Conservation (phyloP, 2,888 invertebrate species). For the Hirtodrosophila confusa region DNA sequence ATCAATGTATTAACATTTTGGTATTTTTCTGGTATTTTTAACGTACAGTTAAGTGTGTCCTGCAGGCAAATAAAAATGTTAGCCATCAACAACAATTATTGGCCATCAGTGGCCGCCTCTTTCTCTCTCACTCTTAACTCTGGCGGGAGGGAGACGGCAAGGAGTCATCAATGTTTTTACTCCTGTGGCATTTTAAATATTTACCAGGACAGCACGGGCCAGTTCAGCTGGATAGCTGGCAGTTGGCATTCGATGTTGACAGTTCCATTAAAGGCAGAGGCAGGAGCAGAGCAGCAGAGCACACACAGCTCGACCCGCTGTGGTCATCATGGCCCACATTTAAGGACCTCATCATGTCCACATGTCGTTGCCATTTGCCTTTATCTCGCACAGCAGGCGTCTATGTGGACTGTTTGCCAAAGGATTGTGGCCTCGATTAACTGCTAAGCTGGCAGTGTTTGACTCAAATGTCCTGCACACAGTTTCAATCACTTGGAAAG, state of each 20-base stretch:
- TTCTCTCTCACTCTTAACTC: background rate
- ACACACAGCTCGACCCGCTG: slow-evolving; percentile 21
- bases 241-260: slow-evolving; percentile 37
- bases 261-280: slow-evolving; percentile 29
- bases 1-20: slow-evolving; percentile 21
- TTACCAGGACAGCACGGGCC: slow-evolving; percentile 41
- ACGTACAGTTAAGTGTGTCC: slow-evolving; percentile 32
- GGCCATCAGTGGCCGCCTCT: slow-evolving; percentile 28
- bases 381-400: slow-evolving; percentile 7
- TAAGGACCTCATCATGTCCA: slow-evolving; percentile 1
- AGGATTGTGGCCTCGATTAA: slow-evolving; percentile 35
- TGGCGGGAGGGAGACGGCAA: no score
- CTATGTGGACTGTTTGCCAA: slow-evolving; percentile 30
- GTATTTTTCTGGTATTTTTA: slow-evolving; percentile 46
- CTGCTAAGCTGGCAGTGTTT: slow-evolving; percentile 35
- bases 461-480: slow-evolving; percentile 3
- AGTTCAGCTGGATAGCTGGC: background rate
- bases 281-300: slow-evolving; percentile 5
- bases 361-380: slow-evolving; percentile 17
- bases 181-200: slow-evolving; percentile 65
- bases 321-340: slow-evolving; percentile 52
- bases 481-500: no score
- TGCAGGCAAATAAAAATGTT: slow-evolving; percentile 39
- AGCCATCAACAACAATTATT: slow-evolving; percentile 40
- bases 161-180: slow-evolving; percentile 11